Evolutionary conservation across 2,113 vertebrate genomes (phyloP), one percentile per base, ranked within the genome.

Genomic region (Oncorhynchus clarkii): DNA sequence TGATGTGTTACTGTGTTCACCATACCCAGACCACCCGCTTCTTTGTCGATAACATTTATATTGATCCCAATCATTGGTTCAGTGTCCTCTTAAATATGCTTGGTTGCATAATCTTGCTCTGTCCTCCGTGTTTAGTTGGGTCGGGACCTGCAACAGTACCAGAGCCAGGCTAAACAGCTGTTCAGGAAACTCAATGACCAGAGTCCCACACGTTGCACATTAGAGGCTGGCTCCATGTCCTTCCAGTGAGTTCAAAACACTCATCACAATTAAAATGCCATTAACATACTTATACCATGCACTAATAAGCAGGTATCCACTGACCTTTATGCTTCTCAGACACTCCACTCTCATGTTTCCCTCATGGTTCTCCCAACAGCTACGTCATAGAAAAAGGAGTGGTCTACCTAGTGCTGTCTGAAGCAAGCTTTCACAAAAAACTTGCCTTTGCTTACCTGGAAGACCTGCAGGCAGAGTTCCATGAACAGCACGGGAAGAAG

Each of bases 181-280:
- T 99, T 99, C 85, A 94, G 96, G 74, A 99, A 97, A 75, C 89
- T 99, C 83, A 99, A 98, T 29, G 98, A 99, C 29, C 98, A 99
- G 84, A 99, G 97, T 67, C 98, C 98, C 26, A 94, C 95, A 0
- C 93, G 98, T 13, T 99, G 98, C 84, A 99, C 98, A 0, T 89
- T 99, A 74, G 97, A 99, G 89, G 97, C 97, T 0, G 97, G 96
- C 2, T 88, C 96, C 39, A 95, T 99, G 95, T 85, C 96, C 72
- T 99, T 99, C 89, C 97, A 99, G 97, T 99, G 84, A 97, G 98
- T 97, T 70, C 2, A 18, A 27, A 54, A 54, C 5, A 54, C 39
- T 45, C 9, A 3, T 54, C 3, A 54, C 34, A 34, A 34, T 34
- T 91, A 87, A 89, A 80, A 45, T 88, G 77, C 97, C 97, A 0